Percentiles rank a stretch among this genome's conserved stretches.
Conservation (phyloP, 2,113 vertebrate species). For the Cyphomyrus plagiostoma region DNA sequence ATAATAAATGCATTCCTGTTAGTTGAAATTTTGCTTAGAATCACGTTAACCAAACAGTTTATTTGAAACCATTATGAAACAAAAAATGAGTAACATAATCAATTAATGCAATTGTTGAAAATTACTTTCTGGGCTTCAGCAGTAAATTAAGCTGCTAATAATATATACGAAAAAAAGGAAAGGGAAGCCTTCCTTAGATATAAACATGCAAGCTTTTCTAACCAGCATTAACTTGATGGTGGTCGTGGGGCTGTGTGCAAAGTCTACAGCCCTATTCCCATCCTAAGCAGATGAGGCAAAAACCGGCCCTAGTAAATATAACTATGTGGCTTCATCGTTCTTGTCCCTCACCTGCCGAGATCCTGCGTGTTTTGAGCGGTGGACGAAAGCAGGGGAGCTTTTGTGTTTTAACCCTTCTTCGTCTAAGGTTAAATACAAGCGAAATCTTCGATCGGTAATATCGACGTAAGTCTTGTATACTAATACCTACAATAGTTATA, state of each 20-base stretch:
- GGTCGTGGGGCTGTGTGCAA: not conserved
- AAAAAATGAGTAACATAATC: not conserved
- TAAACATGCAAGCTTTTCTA: not conserved
- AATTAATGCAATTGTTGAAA: not conserved
- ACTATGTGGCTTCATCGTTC: slow-evolving; percentile 49
- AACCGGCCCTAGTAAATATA: slow-evolving; percentile 49
- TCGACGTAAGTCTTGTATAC: not conserved
- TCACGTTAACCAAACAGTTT: not conserved
- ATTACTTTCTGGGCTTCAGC: not conserved
- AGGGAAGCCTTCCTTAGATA: not conserved
- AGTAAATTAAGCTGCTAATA: not conserved
- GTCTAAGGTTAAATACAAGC: not conserved
- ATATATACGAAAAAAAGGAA: not conserved
- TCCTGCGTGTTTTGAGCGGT: slow-evolving; percentile 48
- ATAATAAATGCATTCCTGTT: not conserved
- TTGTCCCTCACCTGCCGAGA: slow-evolving; percentile 43
- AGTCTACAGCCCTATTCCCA: not conserved
- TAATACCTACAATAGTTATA: not conserved
- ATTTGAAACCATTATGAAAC: not conserved
- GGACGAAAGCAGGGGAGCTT: slow-evolving; percentile 46
- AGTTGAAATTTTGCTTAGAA: not conserved
- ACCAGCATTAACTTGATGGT: not conserved
- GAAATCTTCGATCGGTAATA: not conserved
- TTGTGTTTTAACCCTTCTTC: slow-evolving; percentile 2
- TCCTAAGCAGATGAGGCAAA: slow-evolving; percentile 33